phyloP scores from a whole-genome alignment of 1,140 invertebrate species.

The Bombus impatiens region DNA sequence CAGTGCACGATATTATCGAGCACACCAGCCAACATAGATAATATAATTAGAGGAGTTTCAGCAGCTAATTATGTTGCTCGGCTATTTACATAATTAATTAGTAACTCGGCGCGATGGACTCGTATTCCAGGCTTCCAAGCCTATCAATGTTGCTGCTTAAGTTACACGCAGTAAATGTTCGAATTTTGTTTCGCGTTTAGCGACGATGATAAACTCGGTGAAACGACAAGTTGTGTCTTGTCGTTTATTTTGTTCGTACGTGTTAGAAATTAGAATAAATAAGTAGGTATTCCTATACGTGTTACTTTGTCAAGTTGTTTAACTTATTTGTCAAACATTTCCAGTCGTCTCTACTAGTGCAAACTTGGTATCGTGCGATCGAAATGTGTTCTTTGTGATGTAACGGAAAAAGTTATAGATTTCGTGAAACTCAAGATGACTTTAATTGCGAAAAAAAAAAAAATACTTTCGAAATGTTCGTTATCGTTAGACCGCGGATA shows the following conservation, averaged over 20 bases:
- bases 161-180: neutral
- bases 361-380: neutral
- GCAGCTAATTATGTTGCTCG: constrained; percentile 53
- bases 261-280: no score
- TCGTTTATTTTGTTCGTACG: neutral
- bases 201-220: neutral
- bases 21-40: constrained; percentile 38
- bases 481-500: neutral
- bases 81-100: constrained; percentile 57
- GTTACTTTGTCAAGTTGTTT: neutral
- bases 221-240: no score
- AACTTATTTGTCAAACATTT: neutral
- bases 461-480: neutral
- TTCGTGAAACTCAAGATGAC: neutral
- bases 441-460: neutral
- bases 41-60: constrained; percentile 57
- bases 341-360: neutral
- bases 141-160: constrained; percentile 1
- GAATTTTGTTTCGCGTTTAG: neutral
- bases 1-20: constrained; percentile 33
- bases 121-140: neutral
- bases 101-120: constrained; percentile 25
- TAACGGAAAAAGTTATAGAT: accelerated
- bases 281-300: no score
- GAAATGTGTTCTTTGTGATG: neutral